These are phyloP conservation scores for Bombus fervidus DNA, from an alignment of 1,140 invertebrate species.

Conservation along the genomic window DNA sequence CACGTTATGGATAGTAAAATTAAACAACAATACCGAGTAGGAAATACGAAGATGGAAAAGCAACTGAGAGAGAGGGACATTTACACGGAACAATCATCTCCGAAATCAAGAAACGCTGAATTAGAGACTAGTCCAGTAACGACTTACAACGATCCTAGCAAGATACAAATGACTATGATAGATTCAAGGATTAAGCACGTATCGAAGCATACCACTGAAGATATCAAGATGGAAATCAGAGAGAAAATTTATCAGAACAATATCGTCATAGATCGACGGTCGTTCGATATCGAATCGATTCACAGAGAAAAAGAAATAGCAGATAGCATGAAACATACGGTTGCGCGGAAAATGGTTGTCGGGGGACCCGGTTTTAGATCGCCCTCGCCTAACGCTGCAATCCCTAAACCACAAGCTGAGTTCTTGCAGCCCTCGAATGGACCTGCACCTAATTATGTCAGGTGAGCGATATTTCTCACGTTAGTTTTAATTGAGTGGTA, in stretches of 20 bases:
- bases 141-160: constrained; percentile 73
- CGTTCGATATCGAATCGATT: too few relatives aligned
- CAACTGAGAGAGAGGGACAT: constrained; percentile 66
- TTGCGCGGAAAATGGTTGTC: constrained; percentile 77
- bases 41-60: constrained; percentile 64
- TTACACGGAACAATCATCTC: constrained; percentile 65
- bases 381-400: constrained; percentile 66
- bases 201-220: constrained; percentile 60
- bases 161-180: constrained; percentile 64
- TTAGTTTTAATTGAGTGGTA: not conserved
- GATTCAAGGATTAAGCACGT: constrained; percentile 62
- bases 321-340: constrained; percentile 72
- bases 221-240: constrained; percentile 33
- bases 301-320: constrained; percentile 57
- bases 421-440: constrained; percentile 80
- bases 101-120: constrained; percentile 56
- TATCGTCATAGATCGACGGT: too few relatives aligned
- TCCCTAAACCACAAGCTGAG: constrained; percentile 79
- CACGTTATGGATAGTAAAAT: constrained; percentile 89
- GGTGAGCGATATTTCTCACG: constrained; percentile 70
- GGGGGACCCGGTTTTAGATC: constrained; percentile 75
- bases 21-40: constrained; percentile 84
- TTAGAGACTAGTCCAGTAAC: constrained; percentile 64
- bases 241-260: too few relatives aligned
- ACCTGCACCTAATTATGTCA: constrained; percentile 79